phyloP scores from a whole-genome alignment of 2,113 vertebrate species.

The Romanogobio albipinnatus region DNA sequence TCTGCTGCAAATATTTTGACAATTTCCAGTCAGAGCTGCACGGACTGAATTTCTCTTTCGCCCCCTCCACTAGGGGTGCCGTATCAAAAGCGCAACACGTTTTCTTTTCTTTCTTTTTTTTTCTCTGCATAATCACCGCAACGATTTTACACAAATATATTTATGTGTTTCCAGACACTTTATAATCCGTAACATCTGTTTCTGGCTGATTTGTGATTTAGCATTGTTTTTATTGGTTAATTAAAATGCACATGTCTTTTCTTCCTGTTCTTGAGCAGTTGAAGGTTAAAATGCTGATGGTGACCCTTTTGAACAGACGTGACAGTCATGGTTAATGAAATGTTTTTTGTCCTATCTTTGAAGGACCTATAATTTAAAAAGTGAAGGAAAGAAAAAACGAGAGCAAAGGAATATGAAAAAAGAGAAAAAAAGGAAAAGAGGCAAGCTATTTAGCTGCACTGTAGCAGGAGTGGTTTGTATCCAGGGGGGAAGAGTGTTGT shows the following conservation, averaged over 20 bases:
- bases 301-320: slow-evolving; percentile 64
- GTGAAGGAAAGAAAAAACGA: slow-evolving; percentile 30
- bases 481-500: slow-evolving; percentile 62
- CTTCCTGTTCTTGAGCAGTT: slow-evolving; percentile 54
- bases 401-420: slow-evolving; percentile 35
- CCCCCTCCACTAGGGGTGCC: slow-evolving; percentile 23
- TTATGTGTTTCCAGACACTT: slow-evolving; percentile 19
- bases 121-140: slow-evolving; percentile 18
- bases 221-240: slow-evolving; percentile 69
- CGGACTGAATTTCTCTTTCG: slow-evolving; percentile 25
- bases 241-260: slow-evolving; percentile 61
- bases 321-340: slow-evolving; percentile 67
- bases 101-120: not conserved
- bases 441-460: slow-evolving; percentile 58
- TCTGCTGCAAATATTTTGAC: slow-evolving; percentile 77
- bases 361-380: slow-evolving; percentile 64
- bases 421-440: slow-evolving; percentile 42
- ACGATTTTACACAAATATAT: slow-evolving; percentile 10
- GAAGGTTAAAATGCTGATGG: slow-evolving; percentile 72
- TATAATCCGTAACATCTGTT: slow-evolving; percentile 42
- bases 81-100: not conserved
- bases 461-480: slow-evolving; percentile 58
- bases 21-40: slow-evolving; percentile 65
- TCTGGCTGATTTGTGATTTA: slow-evolving; percentile 57
- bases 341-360: slow-evolving; percentile 66